Evolutionary conservation across 35 echinoderm and acorn worm species (phyloP), one percentile per base, ranked within the genome.

Genomic region (Chiridota heheva): DNA sequence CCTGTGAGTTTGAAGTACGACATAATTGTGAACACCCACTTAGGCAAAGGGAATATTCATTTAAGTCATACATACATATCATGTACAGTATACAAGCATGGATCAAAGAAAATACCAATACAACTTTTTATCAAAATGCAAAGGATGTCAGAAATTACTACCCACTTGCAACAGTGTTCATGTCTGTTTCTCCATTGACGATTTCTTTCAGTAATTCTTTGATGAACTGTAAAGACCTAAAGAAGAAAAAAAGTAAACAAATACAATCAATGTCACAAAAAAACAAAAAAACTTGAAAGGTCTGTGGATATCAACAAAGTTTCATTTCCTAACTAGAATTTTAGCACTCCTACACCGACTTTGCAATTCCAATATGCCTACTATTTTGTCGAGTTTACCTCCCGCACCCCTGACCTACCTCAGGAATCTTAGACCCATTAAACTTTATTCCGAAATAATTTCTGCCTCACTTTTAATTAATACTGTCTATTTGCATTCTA

Each of bases 221-320:
- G 16, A 88, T 89, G 60, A 89, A 95, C 34, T 84, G 69, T 33
- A 95, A 67, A 12, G 91, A 72, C 66, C 91, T 95, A 81, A n/a
- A 83, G 76, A 44, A 49, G 24, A 36, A 26, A 65, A 56, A 42
- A 41, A 29, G 42, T 42, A 43, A 85, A 72, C 46, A 31, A 0
- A 64, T 20, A 27, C 32, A 40, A 20, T 37, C 10, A 10, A 27
- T 8, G 7, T 7, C 60, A 36, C 28, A 66, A 24, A 22, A 7
- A 67, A 5, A 35, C 7, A 43, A 38, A 72, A 62, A 42, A 18
- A 4, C 7, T 30, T 20, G 32, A 24, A 8, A 73, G 10, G 72
- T 8, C 60, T 66, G 5, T 15, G 8, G 17, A 17, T 71, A 10
- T 37, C 38, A 7, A 39, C 6, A 81, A 15, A 13, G 77, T 7